Evolutionary conservation across 30 jellyfish, hydroid and myxozoan species (phyloP).

Genomic region (Aurelia sp.): DNA sequence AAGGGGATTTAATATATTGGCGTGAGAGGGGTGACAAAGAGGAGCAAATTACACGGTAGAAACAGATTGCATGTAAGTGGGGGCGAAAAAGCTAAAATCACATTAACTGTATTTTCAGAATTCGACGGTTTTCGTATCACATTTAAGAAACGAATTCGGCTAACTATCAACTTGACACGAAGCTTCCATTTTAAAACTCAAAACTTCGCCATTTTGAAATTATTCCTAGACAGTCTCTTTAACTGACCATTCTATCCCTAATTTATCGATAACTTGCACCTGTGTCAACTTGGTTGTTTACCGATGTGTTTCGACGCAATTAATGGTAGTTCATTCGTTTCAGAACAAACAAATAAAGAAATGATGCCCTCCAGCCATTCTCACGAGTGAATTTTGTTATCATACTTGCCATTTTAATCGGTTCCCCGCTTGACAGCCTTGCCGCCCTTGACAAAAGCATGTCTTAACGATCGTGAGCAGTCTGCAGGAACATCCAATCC

Average conservation of each 20-base stretch:
- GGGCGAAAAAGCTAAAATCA: background rate
- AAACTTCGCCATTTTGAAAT: too few species aligned
- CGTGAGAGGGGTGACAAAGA: conserved; percentile 1
- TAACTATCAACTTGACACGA: background rate
- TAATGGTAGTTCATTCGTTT: background rate
- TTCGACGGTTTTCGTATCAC: conserved; percentile 2
- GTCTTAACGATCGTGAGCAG: too few species aligned
- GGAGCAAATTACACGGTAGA: background rate
- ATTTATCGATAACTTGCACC: background rate
- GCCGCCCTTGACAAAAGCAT: too few species aligned
- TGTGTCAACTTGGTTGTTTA: background rate
- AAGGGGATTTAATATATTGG: background rate
- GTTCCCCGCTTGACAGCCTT: too few species aligned
- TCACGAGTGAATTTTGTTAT: background rate
- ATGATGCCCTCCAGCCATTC: background rate
- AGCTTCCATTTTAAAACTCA: too few species aligned
- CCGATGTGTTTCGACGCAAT: conserved; percentile 3
- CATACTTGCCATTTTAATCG: background rate
- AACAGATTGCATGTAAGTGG: conserved; percentile 7
- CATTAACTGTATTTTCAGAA: background rate
- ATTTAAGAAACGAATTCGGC: background rate
- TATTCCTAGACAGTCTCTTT: too few species aligned
- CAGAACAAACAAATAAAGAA: background rate
- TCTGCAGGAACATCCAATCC: too few species aligned
- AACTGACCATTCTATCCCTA: background rate